Evolutionary conservation across 2,797 vertebrate species (phyloP), one percentile per base, ranked within the genome.

Genomic region (Poeciliopsis turneri): DNA sequence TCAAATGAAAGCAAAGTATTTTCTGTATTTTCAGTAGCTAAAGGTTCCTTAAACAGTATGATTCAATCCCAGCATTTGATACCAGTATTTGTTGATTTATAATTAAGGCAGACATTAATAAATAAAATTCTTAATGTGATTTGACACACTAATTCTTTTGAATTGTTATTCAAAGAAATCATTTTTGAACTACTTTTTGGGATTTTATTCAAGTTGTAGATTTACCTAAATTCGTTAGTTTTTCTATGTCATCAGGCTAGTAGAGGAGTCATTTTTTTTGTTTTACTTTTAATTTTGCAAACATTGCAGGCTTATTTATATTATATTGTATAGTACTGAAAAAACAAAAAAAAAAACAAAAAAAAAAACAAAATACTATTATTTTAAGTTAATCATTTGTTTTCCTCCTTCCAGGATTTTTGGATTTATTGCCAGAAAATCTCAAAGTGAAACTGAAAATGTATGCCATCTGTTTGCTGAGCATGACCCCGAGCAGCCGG

Each of bases 401-500:
- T 70, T 70, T 70, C 13, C 41, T 13, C 23, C 75, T 72, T 39
- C 46, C 93, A 99, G 98, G 89, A 97, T 98, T 46, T 99, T 99
- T 75, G 98, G 98, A 49, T 99, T 99, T 12, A 95, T 99, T 25
- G 98, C 98, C 59, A 96, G 97, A 88, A 99, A 98, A 89, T 97
- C 97, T 82, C 97, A 97, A 89, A 98, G 95, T n/a, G 95, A 96
- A 75, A 97, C 96, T 0, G 97, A 98, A 86, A 99, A 99, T 0
- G 72, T 98, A 0, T 99, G 98, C 91, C 98, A 99, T 87, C 94
- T 99, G 18, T 99, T 99, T 66, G 98, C 98, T 0, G 98, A 99
- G 72, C 97, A 98, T 0, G 98, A 99, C 91, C 97, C 98, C 0
- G 98, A 99, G 85, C 98, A 99, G 80, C 98, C 98, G 0, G 97